Percentiles rank a stretch among this genome's conserved stretches.
These are phyloP conservation scores for Chloroceryle inda DNA, from an alignment of 2,797 vertebrate species.

Conservation along the genomic window DNA sequence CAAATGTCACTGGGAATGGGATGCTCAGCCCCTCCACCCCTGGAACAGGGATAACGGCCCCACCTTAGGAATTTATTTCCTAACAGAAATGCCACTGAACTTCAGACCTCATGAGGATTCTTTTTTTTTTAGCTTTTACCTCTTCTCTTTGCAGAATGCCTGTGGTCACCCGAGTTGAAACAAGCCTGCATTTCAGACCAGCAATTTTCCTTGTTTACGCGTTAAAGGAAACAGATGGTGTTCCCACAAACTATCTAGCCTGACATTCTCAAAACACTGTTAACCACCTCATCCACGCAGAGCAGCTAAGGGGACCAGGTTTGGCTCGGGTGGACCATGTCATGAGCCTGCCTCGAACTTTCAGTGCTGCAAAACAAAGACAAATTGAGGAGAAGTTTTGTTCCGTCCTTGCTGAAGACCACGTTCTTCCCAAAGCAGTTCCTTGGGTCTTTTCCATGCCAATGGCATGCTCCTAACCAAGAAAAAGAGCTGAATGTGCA, in stretches of 20 bases:
- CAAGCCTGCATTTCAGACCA: slow-evolving; percentile 76
- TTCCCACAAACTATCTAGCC: slow-evolving; percentile 64
- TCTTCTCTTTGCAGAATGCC: slow-evolving; percentile 74
- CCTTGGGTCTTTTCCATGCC: slow-evolving; percentile 34
- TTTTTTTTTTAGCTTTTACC: slow-evolving; percentile 7
- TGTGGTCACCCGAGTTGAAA: slow-evolving; percentile 75
- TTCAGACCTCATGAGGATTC: slow-evolving; percentile 6
- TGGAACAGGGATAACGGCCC: neutral
- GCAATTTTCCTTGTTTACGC: slow-evolving; percentile 80
- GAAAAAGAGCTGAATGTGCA: slow-evolving; percentile 71
- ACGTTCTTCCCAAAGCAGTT: neutral
- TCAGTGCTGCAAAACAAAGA: slow-evolving; percentile 23
- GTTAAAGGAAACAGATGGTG: slow-evolving; percentile 81
- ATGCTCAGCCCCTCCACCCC: neutral
- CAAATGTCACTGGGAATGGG: neutral
- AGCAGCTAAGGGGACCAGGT: slow-evolving; percentile 14
- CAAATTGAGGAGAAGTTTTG: neutral
- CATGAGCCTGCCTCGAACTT: neutral
- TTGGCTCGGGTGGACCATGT: slow-evolving; percentile 22
- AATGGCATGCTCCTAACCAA: slow-evolving; percentile 57
- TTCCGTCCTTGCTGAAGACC: slow-evolving; percentile 12
- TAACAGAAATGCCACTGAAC: slow-evolving; percentile 71
- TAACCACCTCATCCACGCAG: slow-evolving; percentile 24
- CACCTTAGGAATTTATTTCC: slow-evolving; percentile 60
- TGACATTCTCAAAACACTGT: slow-evolving; percentile 46